A percentile compares a stretch with the other conserved stretches of the same genome.
Conservation (phyloP, 2,113 vertebrate genomes). For the Gasterosteus aculeatus region DNA sequence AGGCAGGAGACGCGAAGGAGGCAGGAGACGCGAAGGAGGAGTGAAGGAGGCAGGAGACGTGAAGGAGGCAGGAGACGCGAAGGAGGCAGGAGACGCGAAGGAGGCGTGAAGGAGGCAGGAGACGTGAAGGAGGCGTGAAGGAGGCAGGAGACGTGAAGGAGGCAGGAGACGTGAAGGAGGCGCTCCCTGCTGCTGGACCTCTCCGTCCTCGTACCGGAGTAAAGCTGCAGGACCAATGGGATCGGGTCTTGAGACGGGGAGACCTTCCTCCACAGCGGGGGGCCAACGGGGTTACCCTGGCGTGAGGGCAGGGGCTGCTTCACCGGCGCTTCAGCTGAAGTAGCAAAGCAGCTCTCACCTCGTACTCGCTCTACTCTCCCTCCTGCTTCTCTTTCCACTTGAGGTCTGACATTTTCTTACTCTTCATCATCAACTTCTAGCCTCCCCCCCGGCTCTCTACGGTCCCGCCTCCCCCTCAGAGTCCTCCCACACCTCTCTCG, state of each 20-base stretch:
- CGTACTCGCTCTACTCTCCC: slow-evolving; percentile 26
- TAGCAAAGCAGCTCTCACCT: slow-evolving; percentile 60
- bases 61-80: too few species aligned
- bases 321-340: slow-evolving; percentile 79
- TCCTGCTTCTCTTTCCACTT: slow-evolving; percentile 39
- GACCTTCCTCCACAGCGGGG: slow-evolving; percentile 28
- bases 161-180: not conserved
- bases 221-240: not conserved
- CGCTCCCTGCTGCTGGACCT: not conserved
- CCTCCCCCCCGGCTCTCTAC: not conserved
- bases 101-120: too few species aligned
- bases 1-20: too few species aligned
- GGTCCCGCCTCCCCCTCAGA: not conserved
- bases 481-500: slow-evolving; percentile 50
- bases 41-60: too few species aligned
- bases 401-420: slow-evolving; percentile 33
- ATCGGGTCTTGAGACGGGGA: not conserved
- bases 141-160: too few species aligned
- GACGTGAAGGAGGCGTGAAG: too few species aligned
- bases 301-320: slow-evolving; percentile 78
- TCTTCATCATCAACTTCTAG: slow-evolving; percentile 34
- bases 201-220: slow-evolving; percentile 3
- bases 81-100: too few species aligned
- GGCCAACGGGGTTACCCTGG: slow-evolving; percentile 69
- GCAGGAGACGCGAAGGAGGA: too few species aligned